Evolutionary conservation across 2,888 invertebrate genomes (phyloP).

Genomic region (Stomorhina lunata): DNA sequence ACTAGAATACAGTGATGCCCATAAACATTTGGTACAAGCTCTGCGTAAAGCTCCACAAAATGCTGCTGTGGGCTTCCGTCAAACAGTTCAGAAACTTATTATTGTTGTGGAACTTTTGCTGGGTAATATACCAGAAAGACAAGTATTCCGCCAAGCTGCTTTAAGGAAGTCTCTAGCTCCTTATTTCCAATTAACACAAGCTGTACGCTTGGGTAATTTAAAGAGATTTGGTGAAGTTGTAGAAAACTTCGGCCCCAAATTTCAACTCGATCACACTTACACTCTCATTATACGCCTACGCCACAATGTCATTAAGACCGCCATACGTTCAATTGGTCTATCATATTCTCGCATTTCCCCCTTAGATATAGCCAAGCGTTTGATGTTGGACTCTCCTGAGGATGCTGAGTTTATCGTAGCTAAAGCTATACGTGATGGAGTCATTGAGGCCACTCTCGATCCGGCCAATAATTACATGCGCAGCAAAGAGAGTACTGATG

Average conservation of each 20-base stretch:
- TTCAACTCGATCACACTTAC: slow-evolving; percentile 96
- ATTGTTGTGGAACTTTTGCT: slow-evolving; percentile 96
- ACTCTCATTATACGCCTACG: slow-evolving; percentile 96
- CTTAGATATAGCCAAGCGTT: slow-evolving; percentile 95
- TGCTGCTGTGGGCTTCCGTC: slow-evolving; percentile 98
- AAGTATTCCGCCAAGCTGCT: slow-evolving; percentile 95
- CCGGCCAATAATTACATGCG: slow-evolving; percentile 98
- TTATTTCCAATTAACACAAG: slow-evolving; percentile 98
- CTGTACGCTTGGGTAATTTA: slow-evolving; percentile 96
- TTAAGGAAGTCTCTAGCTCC: slow-evolving; percentile 94
- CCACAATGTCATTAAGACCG: slow-evolving; percentile 99
- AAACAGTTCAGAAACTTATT: slow-evolving; percentile 96
- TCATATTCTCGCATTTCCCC: slow-evolving; percentile 98
- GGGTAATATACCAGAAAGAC: slow-evolving; percentile 98
- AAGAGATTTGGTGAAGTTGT: slow-evolving; percentile 96
- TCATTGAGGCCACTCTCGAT: slow-evolving; percentile 98
- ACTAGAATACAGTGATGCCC: slow-evolving; percentile 97
- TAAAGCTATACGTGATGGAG: slow-evolving; percentile 98
- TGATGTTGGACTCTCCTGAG: slow-evolving; percentile 95
- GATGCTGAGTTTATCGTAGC: slow-evolving; percentile 99
- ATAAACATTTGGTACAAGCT: slow-evolving; percentile 96
- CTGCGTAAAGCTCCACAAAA: slow-evolving; percentile 98
- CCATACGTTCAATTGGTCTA: slow-evolving; percentile 95
- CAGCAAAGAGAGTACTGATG: slow-evolving; percentile 97
- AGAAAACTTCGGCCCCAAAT: slow-evolving; percentile 93